A percentile compares a stretch with the other conserved stretches of the same genome.
phyloP scores from a whole-genome alignment of 2,113 vertebrate species.

The Corapipo altera region DNA sequence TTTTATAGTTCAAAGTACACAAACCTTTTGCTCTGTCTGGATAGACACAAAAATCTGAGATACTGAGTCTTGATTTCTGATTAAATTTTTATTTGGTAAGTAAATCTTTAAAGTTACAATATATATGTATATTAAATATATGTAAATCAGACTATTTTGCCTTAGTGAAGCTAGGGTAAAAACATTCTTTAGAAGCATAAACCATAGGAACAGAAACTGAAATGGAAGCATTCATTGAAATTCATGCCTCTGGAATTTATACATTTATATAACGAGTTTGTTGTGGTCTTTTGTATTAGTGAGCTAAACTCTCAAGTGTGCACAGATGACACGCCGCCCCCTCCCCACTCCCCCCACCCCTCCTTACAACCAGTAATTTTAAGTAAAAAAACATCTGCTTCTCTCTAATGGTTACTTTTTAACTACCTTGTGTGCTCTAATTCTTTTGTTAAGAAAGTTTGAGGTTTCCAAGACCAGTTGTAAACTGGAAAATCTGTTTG shows the following conservation, averaged over 20 bases:
- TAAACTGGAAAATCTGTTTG: not conserved
- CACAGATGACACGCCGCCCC: not conserved
- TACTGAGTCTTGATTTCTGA: not conserved
- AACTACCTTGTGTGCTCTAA: slow-evolving; percentile 27
- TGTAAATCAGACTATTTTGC: slow-evolving; percentile 2
- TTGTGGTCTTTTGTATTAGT: not conserved
- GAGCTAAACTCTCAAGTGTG: not conserved
- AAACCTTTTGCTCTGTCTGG: not conserved
- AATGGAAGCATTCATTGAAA: slow-evolving; percentile 18
- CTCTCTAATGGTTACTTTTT: not conserved
- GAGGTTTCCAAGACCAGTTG: not conserved
- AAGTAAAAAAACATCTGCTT: not conserved
- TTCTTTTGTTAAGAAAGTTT: not conserved
- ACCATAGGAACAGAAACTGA: not conserved
- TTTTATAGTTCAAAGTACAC: not conserved
- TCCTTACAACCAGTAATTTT: not conserved
- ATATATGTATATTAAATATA: not conserved
- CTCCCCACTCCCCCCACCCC: accelerated
- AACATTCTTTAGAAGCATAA: not conserved
- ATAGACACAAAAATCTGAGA: not conserved
- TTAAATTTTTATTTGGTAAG: not conserved
- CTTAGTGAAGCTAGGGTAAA: not conserved
- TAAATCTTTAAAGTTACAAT: not conserved
- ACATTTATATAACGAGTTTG: not conserved
- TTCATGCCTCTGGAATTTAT: not conserved